These are phyloP conservation scores for Habropoda laboriosa DNA, from an alignment of 1,140 invertebrate species.

Conservation along the genomic window DNA sequence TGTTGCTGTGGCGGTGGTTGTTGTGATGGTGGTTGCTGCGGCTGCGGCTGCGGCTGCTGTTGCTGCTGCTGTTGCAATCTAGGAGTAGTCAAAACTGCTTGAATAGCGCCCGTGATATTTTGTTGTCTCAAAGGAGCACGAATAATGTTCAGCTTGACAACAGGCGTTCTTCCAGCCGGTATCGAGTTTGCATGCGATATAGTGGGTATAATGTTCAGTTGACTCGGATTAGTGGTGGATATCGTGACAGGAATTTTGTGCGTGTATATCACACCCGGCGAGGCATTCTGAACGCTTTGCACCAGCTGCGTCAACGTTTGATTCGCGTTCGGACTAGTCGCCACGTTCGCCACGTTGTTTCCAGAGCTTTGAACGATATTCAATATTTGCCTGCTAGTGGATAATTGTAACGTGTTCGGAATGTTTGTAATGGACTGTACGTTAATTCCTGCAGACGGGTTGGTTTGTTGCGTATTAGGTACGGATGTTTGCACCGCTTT, in stretches of 20 bases:
- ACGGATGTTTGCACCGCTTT: conserved; percentile 79
- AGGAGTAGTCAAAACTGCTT: conserved; percentile 72
- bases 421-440: conserved; percentile 76
- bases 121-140: conserved; percentile 66
- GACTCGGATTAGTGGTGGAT: conserved; percentile 76
- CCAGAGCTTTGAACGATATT: conserved; percentile 75
- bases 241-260: conserved; percentile 79
- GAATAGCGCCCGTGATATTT: conserved; percentile 70
- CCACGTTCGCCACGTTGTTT: conserved; percentile 58
- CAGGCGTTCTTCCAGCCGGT: conserved; percentile 70
- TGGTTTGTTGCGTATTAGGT: conserved; percentile 65
- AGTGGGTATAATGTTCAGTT: conserved; percentile 76
- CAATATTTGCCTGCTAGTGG: conserved; percentile 72
- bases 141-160: conserved; percentile 79
- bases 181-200: conserved; percentile 76
- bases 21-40: conserved; percentile 57
- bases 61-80: conserved; percentile 69
- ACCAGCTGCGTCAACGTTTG: conserved; percentile 78
- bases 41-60: conserved; percentile 57
- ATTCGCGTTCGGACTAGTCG: conserved; percentile 58
- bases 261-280: conserved; percentile 78
- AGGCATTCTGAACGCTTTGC: conserved; percentile 73
- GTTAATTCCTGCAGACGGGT: conserved; percentile 54
- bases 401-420: conserved; percentile 73
- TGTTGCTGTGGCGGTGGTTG: conserved; percentile 61